Base-by-base conservation (phyloP, 2,888 invertebrate genomes). In the Tuta absoluta region DNA sequence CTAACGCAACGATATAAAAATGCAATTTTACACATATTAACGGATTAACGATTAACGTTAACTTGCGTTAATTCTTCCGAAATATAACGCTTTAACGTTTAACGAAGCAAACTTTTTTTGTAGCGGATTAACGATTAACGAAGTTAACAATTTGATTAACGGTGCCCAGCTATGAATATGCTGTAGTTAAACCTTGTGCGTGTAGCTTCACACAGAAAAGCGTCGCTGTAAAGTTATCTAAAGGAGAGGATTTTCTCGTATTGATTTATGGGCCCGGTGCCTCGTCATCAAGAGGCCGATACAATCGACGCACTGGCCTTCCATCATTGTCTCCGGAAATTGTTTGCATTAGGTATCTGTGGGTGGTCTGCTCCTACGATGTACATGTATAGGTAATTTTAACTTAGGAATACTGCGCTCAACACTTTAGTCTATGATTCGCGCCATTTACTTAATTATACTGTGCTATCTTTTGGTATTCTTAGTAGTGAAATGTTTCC, bases 251-350 rank as follows among this genome's bases (percentile, higher is more conserved):
- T 56, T 56, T 56, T 19, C 56, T 24, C 17, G 17, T 33, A 4
- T 56, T 56, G 24, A 56, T 56, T 24, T 56, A 56, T 33, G 28
- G 23, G n/a, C n/a, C 45, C 23, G 51, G 17, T 17, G 24, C 2
- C 21, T 53, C 56, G 56, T 56, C 33, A 56, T 56, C 56, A 33
- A 56, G 56, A 33, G 28, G n/a, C 28, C 56, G 56, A 56, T 24
- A 56, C 17, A 24, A 28, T 24, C 24, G 28, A 33, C 8, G 56
- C 12, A 33, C 33, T 56, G 56, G 56, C 24, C 33, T 56, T 56
- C 56, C 56, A 56, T 56, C 56, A 24, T 24, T 56, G 56, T 56
- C 56, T 56, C 28, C 33, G 56, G 56, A 56, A 33, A 56, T 56
- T 12, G 56, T 56, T 56, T 56, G 56, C 56, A 56, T 28, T 56